phyloP scores from a whole-genome alignment of 2,797 vertebrate genomes.

The Smutsia temminckii region DNA sequence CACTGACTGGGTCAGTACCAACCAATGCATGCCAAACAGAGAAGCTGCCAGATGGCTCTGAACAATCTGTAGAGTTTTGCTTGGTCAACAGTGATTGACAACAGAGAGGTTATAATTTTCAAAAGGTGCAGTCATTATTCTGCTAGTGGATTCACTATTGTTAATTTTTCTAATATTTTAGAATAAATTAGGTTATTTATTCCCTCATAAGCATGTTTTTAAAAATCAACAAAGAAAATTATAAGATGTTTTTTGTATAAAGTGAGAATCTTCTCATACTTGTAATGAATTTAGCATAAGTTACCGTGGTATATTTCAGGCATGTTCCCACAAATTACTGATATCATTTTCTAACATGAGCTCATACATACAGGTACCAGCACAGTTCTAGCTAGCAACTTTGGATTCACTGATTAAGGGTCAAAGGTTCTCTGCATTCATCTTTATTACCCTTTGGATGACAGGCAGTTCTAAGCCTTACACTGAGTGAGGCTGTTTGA shows the following conservation, averaged over 20 bases:
- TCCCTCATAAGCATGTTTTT: neutral
- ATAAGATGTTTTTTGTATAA: neutral
- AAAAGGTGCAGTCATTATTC: neutral
- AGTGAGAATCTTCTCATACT: neutral
- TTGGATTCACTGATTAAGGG: neutral
- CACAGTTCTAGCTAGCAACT: neutral
- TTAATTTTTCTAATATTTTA: constrained; percentile 40
- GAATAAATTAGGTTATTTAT: neutral
- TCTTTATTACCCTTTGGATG: neutral
- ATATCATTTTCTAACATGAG: neutral
- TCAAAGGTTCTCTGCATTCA: neutral
- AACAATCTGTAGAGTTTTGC: neutral
- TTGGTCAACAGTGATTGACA: constrained; percentile 1
- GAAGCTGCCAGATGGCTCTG: neutral
- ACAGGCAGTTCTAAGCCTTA: neutral
- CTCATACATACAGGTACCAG: neutral
- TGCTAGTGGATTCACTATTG: constrained; percentile 7
- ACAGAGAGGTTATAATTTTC: neutral
- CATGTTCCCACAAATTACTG: neutral
- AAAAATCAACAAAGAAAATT: neutral
- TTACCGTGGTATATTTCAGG: neutral
- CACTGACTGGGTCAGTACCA: neutral
- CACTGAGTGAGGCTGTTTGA: neutral
- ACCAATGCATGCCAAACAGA: neutral
- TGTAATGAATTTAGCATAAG: constrained; percentile 5